Evolutionary conservation across 1,140 invertebrate species (phyloP), one percentile per base, ranked within the genome.

Genomic region (Neodiprion fabricii): DNA sequence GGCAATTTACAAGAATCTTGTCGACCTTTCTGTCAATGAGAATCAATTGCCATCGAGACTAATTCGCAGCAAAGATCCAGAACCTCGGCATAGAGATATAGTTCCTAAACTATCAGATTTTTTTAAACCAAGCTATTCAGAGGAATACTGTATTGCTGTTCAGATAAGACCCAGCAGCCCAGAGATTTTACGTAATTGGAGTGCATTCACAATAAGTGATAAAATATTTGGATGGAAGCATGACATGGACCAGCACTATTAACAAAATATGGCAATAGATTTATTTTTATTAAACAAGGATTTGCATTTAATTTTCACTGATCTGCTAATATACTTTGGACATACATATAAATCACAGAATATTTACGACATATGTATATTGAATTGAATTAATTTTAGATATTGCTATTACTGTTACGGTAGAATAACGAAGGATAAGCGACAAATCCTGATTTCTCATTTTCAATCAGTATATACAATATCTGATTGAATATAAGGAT

Each of bases 1-100:
- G 73, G 67, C 72, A n/a, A 75, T 88, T 72, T 88, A 83, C 47
- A 85, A 81, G 72, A 79, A 87, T 74, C 79, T 88, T 5, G 77
- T 88, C 1, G 78, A 85, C 67, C 72, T 88, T 5, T 81, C 78
- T 9, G 72, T 87, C 23, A 78, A 85, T 73, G 85, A 87, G 12
- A 78, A 83, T 50, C 80, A 84, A 72, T 74, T 87, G 8, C 81
- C 83, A 47, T 48, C 21, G 17, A 75, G 77, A 76, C 23, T 85
- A 48, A 82, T 69, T 0, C 78, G 84, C 14, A 86, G 77, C 61
- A 86, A 82, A 48, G 84, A 84, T 79, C 84, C 85, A 67, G 79
- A 83, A 48, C 81, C 81, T 50, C 66, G 82, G n/a, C 76, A 83
- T 72, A 81, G 77, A 71, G 84, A 86, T 72, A 48, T 77, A 67